Base-by-base conservation (phyloP, 2,888 invertebrate genomes). In the Harpalus rubripes region DNA sequence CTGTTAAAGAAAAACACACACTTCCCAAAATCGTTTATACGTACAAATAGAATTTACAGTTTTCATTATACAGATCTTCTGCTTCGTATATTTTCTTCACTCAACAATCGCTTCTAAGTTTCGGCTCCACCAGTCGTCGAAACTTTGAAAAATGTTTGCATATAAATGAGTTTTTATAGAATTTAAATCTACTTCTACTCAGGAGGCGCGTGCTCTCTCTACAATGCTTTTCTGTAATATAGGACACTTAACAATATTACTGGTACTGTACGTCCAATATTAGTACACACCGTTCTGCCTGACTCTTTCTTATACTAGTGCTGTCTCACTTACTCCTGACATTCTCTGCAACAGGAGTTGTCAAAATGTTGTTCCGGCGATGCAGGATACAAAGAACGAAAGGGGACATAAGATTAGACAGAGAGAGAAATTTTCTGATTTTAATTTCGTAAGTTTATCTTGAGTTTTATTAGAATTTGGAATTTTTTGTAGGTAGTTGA, bases 211-310 rank as follows among this genome's bases (percentile, higher is more conserved):
- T 56, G 56, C 74, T 44, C 76, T 41, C 63, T 41, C 89, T 89
- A 89, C 90, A 89, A 89, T 89, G 88, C 88, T 88, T 87, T 87
- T 88, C 87, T 88, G 89, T 90, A 90, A 89, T 90, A 89, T 89
- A 89, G 89, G 88, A 90, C 90, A 90, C 90, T 89, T 89, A 90
- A 89, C 89, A 89, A 89, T 89, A 90, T 90, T 89, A 90, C 89
- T 87, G 52, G 59, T 89, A 90, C 89, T 87, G 56, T 61, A 59
- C 83, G 83, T 41, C 74, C 61, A 44, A 59, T 58, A 76, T 68
- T 82, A 44, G 41, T 83, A 58, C 58, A 78, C 78, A 78, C 56
- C 26, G 58, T 78, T 44, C 18, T 44, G 6, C 16, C 72, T 44
- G 22, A 18, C 72, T 44, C 18, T 74, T 41, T 44, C 44, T 18